Conservation (phyloP, 2,113 vertebrate species). For the Rattus rattus region DNA sequence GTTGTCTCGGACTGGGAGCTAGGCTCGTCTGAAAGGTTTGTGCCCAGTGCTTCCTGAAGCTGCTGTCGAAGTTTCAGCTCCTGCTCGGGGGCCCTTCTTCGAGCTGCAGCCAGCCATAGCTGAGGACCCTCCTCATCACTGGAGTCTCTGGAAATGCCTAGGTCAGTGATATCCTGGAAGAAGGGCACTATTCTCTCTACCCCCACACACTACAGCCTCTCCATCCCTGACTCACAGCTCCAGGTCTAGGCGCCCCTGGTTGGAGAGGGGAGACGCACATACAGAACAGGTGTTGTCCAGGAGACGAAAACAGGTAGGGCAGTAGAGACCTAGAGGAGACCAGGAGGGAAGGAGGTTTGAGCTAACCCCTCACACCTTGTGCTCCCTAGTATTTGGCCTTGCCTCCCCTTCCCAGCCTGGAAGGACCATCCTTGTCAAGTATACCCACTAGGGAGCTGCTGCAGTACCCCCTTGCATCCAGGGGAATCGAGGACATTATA, state of each 20-base stretch:
- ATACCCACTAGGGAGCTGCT: not conserved
- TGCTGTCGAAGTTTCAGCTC: not conserved
- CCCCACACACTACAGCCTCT: not conserved
- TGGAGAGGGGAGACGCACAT: conserved; percentile 85
- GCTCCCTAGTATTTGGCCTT: not conserved
- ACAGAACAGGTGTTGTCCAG: conserved; percentile 86
- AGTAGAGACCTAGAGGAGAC: conserved; percentile 85
- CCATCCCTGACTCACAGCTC: conserved; percentile 88
- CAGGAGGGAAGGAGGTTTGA: accelerated
- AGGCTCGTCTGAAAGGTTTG: not conserved
- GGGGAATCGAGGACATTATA: not conserved
- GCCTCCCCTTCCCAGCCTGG: not conserved
- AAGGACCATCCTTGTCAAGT: not conserved
- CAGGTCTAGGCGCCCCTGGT: conserved; percentile 81
- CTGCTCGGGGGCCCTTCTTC: not conserved
- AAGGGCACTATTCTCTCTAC: not conserved
- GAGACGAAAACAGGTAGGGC: conserved; percentile 86
- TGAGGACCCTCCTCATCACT: conserved; percentile 87
- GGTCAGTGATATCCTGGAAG: not conserved
- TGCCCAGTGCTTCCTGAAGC: not conserved
- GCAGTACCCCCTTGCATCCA: not conserved
- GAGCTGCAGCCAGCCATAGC: conserved; percentile 74
- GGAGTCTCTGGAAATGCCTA: conserved; percentile 87
- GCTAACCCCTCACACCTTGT: not conserved
- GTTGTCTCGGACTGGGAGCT: not conserved